Evolutionary conservation across 2,797 vertebrate species (phyloP).

Genomic region (Gallirallus australis): DNA sequence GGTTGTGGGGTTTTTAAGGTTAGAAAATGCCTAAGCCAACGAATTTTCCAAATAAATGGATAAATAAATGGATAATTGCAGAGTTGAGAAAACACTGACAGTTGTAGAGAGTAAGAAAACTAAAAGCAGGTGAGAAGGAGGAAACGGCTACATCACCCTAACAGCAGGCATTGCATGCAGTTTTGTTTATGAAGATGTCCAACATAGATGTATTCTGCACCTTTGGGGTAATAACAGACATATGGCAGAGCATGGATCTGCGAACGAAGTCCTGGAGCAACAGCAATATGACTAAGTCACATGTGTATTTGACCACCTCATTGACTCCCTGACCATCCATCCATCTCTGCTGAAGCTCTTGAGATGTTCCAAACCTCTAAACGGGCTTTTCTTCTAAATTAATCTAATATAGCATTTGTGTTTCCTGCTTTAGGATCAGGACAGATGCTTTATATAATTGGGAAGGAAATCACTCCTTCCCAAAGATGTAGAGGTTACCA

Average conservation of each 20-base stretch:
- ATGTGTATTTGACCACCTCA: background rate
- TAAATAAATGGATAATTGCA: background rate
- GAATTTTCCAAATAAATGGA: background rate
- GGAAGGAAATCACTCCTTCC: slow-evolving; percentile 27
- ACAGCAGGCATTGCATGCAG: background rate
- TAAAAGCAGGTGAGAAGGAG: background rate
- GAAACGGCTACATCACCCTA: background rate
- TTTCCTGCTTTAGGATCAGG: background rate
- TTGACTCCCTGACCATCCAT: slow-evolving; percentile 27
- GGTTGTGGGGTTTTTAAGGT: background rate
- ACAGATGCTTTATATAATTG: slow-evolving; percentile 21
- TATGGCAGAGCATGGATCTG: background rate
- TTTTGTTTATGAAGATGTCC: background rate
- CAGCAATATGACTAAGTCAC: background rate
- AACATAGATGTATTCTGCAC: background rate
- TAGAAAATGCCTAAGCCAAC: background rate
- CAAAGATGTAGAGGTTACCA: background rate
- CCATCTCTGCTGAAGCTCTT: background rate
- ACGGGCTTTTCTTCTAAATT: background rate
- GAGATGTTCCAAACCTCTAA: slow-evolving; percentile 14
- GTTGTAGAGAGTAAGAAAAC: background rate
- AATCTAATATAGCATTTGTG: background rate
- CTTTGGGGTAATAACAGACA: background rate
- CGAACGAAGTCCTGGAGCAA: background rate
- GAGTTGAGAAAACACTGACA: background rate